These are phyloP conservation scores for Diorhabda sublineata DNA, from an alignment of 1,140 invertebrate genomes.

Conservation along the genomic window DNA sequence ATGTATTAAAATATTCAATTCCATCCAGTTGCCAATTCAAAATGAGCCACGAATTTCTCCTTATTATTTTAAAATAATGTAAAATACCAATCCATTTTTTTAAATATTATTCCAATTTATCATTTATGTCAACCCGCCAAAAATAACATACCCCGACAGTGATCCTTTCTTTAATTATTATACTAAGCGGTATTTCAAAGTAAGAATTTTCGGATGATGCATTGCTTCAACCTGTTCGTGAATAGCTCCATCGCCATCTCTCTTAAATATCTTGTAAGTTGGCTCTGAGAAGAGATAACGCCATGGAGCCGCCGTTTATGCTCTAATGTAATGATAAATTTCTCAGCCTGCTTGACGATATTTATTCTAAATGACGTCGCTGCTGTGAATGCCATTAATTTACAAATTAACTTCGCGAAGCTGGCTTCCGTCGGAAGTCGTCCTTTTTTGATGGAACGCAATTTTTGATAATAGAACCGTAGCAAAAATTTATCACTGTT, in stretches of 20 bases:
- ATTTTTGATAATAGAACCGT: constrained; percentile 9
- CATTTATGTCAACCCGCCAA: no score
- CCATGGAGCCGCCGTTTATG: constrained; percentile 15
- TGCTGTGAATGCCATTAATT: constrained; percentile 24
- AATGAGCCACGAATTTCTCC: no score
- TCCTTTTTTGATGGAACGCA: constrained; percentile 7
- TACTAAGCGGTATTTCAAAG: constrained; percentile 12
- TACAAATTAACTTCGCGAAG: constrained; percentile 11
- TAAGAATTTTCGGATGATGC: constrained; percentile 26
- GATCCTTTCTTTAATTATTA: constrained; percentile 11
- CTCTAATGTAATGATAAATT: constrained; percentile 33
- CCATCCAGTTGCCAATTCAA: no score
- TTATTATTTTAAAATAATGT: no score
- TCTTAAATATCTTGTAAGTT: constrained; percentile 34
- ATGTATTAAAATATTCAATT: no score
- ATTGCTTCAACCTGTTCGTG: constrained; percentile 32
- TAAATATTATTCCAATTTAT: no score
- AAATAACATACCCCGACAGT: no score
- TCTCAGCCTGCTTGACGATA: constrained; percentile 24
- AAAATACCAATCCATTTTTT: no score
- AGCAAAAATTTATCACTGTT: not conserved
- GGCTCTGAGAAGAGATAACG: constrained; percentile 25
- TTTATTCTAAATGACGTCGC: constrained; percentile 28
- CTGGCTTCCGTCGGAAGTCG: not conserved
- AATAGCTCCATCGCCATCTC: constrained; percentile 28